A percentile compares a stretch with the other conserved stretches of the same genome.
phyloP scores from a whole-genome alignment of 2,888 invertebrate genomes.

The Acrobasis suavella region DNA sequence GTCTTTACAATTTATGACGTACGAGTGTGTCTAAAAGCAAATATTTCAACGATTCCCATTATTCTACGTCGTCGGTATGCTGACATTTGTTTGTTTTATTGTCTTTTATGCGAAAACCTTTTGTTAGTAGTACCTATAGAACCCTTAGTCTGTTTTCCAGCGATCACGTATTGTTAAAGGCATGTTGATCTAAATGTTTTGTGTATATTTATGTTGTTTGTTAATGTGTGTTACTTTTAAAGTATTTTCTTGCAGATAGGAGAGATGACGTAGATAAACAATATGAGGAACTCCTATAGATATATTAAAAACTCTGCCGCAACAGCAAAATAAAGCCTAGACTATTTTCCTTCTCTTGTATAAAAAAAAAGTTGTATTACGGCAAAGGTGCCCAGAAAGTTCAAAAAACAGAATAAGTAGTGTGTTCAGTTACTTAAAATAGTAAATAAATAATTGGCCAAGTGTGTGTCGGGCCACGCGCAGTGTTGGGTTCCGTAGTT shows the following conservation, averaged over 20 bases:
- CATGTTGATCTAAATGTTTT: constrained; percentile 1
- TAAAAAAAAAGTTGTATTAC: too few relatives aligned
- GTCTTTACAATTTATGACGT: neutral
- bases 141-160: neutral
- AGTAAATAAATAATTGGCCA: too few relatives aligned
- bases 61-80: constrained; percentile 2
- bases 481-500: too few relatives aligned
- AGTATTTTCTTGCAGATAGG: neutral
- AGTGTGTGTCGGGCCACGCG: too few relatives aligned
- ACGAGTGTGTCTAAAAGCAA: neutral
- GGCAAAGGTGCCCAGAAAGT: too few relatives aligned
- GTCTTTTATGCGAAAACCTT: constrained; percentile 11
- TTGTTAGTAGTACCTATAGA: neutral
- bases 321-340: too few relatives aligned
- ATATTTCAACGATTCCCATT: constrained; percentile 1
- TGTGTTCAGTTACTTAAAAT: too few relatives aligned
- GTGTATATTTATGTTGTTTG: neutral
- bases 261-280: neutral
- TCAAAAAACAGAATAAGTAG: too few relatives aligned
- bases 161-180: neutral
- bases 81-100: constrained; percentile 1
- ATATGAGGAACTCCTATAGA: neutral
- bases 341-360: too few relatives aligned
- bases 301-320: too few relatives aligned
- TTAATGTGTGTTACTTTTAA: neutral